Conservation (phyloP, 2,113 vertebrate genomes). For the Clinocottus analis region DNA sequence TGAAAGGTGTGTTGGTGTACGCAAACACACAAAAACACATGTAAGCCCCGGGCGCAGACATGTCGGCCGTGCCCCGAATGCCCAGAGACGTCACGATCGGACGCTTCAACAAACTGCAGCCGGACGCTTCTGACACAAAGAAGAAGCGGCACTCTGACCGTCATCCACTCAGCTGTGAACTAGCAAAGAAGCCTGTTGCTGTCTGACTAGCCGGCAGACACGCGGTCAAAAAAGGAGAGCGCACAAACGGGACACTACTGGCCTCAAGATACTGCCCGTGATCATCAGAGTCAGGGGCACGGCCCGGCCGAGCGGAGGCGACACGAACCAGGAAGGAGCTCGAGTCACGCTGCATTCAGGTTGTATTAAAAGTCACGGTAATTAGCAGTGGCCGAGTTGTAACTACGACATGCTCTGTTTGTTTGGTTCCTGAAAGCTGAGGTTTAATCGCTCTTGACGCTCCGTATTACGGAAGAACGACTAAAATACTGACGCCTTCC, state of each 20-base stretch:
- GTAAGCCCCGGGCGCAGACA: conserved; percentile 28
- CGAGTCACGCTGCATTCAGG: too few relatives aligned
- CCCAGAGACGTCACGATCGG: conserved; percentile 5
- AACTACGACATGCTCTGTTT: neutral
- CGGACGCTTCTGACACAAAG: neutral
- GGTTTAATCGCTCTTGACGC: neutral
- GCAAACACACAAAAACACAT: neutral
- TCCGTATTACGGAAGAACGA: neutral
- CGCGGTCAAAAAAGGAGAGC: neutral
- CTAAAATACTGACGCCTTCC: neutral
- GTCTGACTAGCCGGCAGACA: neutral
- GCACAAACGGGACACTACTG: too few relatives aligned
- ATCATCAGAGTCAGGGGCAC: too few relatives aligned
- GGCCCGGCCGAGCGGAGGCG: too few relatives aligned
- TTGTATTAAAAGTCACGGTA: too few relatives aligned
- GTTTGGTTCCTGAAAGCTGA: neutral
- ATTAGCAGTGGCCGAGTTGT: neutral
- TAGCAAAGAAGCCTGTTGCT: neutral
- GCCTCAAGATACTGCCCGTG: too few relatives aligned
- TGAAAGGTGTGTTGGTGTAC: conserved; percentile 6
- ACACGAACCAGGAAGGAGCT: too few relatives aligned
- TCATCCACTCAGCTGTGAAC: neutral
- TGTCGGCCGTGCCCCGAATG: conserved; percentile 1
- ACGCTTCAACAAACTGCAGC: neutral
- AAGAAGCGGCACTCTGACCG: neutral